Base-by-base conservation (phyloP, 1,140 invertebrate species). In the Magallana gigas region DNA sequence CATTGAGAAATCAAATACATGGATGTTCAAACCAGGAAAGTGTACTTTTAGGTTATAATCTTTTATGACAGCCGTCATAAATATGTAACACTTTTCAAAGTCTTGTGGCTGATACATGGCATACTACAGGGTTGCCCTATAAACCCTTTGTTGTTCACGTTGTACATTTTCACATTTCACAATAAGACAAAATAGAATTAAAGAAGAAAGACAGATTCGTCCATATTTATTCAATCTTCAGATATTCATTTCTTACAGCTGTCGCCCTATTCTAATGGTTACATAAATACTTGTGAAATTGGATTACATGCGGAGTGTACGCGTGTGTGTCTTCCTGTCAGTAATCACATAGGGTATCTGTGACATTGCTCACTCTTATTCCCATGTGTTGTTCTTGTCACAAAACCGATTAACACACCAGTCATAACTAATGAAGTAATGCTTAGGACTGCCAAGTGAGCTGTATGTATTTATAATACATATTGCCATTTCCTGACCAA, bases 381-480 rank as follows among this genome's bases (percentile, higher is more conserved):
- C 68, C 68, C 68, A 29, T 76, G 23, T 76, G 68, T 76, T 76
- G 23, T 76, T 76, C 68, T 76, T 76, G 68, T 76, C 68, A 76
- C 68, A 76, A 62, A 76, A 23, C 68, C 68, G 68, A 76, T 76
- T 76, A 76, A 23, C 68, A 76, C 68, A 18, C 36, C 36, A 29
- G 8, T 12, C 68, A 29, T 12, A 76, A 76, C 4, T 76, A 11
- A 18, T 76, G 36, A 18, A 76, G 14, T 18, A 76, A 29, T 16
- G 8, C 68, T 29, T 76, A 76, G 36, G 18, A 76, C 23, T 29
- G 7, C 36, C 68, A 29, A 29, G 23, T 16, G 7, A 76, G 36
- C 3, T 76, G 8, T 76, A 76, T 64, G 60, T 76, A 8, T 36
- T 12, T 76, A 76, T 76, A 12, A 12, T 0, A 29, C 36, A 2